Base-by-base conservation (phyloP, 1,140 invertebrate species). In the Andrena cerasifolii region DNA sequence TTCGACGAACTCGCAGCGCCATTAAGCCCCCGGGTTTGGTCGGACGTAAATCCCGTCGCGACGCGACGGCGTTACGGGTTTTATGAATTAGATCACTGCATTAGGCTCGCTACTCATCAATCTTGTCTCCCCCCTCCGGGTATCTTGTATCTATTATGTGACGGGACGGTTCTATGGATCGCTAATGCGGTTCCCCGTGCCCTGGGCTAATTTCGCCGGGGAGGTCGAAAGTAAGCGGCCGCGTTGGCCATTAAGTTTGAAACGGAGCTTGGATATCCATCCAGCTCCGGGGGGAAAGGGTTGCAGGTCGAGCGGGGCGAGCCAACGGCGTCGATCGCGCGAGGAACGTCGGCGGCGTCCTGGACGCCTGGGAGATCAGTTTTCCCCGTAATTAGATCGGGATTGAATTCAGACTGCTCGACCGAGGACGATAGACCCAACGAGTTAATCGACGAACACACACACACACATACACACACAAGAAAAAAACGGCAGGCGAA, bases 371-470 rank as follows among this genome's bases (percentile, higher is more conserved):
- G 43, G 63, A 76, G 80, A 81, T 82, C 81, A 77, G 81, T 82
- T 83, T 83, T 82, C 81, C 67, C 24, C 62, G 67, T 83, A 83
- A 83, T 83, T 83, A 83, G 80, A 83, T 83, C 80, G 75, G 53
- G 61, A 83, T 83, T 83, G 75, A 82, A 83, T 83, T 83, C 81
- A 73, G 80, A 67, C 81, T 78, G 81, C 62, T 78, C 81, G 62
- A 78, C 71, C 76, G 66, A 71, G 68, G 28, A 73, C 47, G 63
- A 62, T 73, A 49, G 53, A 78, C 43, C 73, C 49, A 10, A 10
- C 26, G n/a, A 54, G 73, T 73, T 82, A 82, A 83, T 83, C 77
- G 75, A 83, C 54, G 67, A 61, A 24, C 49, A 31, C 51, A 68
- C n/a, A n/a, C n/a, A n/a, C n/a, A n/a, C n/a, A n/a, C n/a, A n/a